A percentile compares a stretch with the other conserved stretches of the same genome.
Evolutionary conservation across 2,113 vertebrate genomes (phyloP).

Genomic region (Corythaixoides concolor): DNA sequence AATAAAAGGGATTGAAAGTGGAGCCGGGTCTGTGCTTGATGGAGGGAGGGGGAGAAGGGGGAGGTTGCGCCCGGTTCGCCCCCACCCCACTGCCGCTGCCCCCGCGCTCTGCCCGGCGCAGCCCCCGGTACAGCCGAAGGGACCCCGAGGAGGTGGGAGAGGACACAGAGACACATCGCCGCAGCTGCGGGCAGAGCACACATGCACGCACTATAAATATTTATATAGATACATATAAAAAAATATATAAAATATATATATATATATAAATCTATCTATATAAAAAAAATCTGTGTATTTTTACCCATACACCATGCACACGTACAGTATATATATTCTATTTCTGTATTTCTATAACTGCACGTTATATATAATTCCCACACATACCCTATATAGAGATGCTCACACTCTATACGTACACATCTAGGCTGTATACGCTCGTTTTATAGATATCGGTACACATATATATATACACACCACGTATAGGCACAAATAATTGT

Average conservation of each 20-base stretch:
- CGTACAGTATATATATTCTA: not conserved
- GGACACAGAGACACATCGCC: rapidly evolving
- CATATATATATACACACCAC: rapidly evolving
- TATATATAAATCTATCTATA: too few relatives aligned
- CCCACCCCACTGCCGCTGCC: too few relatives aligned
- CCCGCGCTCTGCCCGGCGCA: not conserved
- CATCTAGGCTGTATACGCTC: not conserved
- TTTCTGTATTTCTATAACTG: not conserved
- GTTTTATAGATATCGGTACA: not conserved
- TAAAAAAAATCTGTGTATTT: not conserved
- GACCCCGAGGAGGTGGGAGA: not conserved
- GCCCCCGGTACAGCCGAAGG: not conserved
- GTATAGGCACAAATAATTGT: not conserved
- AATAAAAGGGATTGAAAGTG: constrained; percentile 70
- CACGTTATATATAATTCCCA: not conserved
- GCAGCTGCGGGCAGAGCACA: not conserved
- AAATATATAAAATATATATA: too few relatives aligned
- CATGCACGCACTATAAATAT: not conserved
- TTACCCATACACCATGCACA: not conserved
- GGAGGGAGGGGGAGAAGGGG: too few relatives aligned
- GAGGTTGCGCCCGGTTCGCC: rapidly evolving
- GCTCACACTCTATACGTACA: not conserved
- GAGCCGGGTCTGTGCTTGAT: not conserved
- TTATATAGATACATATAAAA: too few relatives aligned
- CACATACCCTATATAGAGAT: too few relatives aligned